Evolutionary conservation across 2,113 vertebrate genomes (phyloP), one percentile per base, ranked within the genome.

Genomic region (Channa argus): DNA sequence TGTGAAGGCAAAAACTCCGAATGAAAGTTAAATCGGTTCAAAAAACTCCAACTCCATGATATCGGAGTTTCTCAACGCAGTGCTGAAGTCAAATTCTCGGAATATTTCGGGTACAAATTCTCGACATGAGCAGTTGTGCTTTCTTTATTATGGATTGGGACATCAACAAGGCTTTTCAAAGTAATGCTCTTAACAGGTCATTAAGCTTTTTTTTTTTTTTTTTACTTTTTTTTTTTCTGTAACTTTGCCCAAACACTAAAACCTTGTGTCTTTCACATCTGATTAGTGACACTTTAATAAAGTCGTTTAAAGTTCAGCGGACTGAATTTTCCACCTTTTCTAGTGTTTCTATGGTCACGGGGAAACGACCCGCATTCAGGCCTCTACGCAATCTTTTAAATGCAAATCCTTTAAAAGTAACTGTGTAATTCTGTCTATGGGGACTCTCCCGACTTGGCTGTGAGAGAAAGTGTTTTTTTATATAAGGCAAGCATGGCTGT

Each of bases 201-300:
- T 95, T 96, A 77, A 92, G 94, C 93, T 94, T 94, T 89, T 94
- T 61, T 66, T 90, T 92, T 87, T 75, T 90, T 92, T 87, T 75
- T 94, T 94, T 89, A 94, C 56, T 66, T 90, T 92, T 87, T 75
- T 69, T 93, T 94, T 94, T 93, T 96, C 94, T 94, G 89, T 92
- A 94, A 79, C 90, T 95, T 95, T 94, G 94, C 84, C 84, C 84
- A 91, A 95, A 96, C 94, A 96, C 96, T 97, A 95, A 96, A 95
- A 96, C 95, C 92, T 92, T 96, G 94, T 96, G 95, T 97, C 96
- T 95, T 92, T 93, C 91, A 80, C 80, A 94, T 94, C 96, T 98
- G 97, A 98, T 98, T 99, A 98, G 96, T 97, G 96, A 96, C 95
- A 96, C 96, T 99, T 99, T 99, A 97, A 99, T 99, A 97, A 97